A percentile compares a stretch with the other conserved stretches of the same genome.
These are phyloP conservation scores for Amazona guildingii DNA, from an alignment of 2,113 vertebrate genomes.

Conservation along the genomic window DNA sequence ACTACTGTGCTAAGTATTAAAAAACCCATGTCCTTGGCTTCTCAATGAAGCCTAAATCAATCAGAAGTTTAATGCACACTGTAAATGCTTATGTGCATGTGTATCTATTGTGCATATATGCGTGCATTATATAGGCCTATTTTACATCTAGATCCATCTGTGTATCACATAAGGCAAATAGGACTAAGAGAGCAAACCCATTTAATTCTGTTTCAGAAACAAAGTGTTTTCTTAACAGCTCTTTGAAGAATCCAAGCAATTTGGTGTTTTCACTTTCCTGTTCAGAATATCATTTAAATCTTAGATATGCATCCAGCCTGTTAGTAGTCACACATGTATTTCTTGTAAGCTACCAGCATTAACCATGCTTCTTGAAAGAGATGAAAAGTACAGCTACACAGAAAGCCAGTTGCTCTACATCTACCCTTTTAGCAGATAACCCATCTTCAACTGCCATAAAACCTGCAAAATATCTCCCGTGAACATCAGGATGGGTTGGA, in stretches of 20 bases:
- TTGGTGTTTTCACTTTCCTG: not conserved
- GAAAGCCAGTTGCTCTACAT: not conserved
- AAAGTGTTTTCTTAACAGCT: slow-evolving; percentile 5
- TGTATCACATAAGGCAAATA: not conserved
- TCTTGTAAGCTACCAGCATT: not conserved
- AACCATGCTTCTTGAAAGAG: not conserved
- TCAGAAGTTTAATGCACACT: slow-evolving; percentile 34
- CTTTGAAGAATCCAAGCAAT: not conserved
- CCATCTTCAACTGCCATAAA: not conserved
- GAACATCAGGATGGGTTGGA: not conserved
- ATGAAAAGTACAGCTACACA: not conserved
- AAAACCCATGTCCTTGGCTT: slow-evolving; percentile 48
- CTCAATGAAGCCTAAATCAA: slow-evolving; percentile 37
- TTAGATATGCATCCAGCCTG: not conserved
- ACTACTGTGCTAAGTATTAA: not conserved
- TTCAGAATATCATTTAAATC: not conserved
- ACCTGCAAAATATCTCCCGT: not conserved
- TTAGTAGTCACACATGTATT: not conserved
- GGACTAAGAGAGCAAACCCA: not conserved
- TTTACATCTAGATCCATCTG: not conserved
- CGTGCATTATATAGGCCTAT: not conserved
- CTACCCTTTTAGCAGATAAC: not conserved
- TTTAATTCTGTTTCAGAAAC: not conserved
- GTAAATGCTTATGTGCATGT: slow-evolving; percentile 26
- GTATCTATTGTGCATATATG: slow-evolving; percentile 34